Conservation (phyloP, 1,140 invertebrate species). For the Tenebrio molitor region DNA sequence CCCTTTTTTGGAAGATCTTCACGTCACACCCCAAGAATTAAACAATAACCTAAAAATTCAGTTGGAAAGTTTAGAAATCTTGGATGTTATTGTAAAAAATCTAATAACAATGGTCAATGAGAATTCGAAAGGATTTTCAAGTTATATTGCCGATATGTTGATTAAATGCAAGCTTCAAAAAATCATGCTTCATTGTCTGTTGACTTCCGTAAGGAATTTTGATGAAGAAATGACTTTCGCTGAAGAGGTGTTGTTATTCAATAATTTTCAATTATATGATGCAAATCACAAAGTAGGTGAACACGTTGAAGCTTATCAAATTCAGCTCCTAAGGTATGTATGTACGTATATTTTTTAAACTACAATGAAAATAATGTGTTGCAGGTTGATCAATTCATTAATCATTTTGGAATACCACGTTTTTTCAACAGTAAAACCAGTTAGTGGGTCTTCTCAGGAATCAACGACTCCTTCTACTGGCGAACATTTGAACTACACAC, state of each 20-base stretch:
- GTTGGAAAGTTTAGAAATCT: conserved; percentile 82
- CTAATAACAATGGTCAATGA: conserved; percentile 86
- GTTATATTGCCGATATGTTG: conserved; percentile 86
- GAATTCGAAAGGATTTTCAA: conserved; percentile 84
- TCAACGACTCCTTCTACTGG: conserved; percentile 63
- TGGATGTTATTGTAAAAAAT: conserved; percentile 84
- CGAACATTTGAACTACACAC: conserved; percentile 73
- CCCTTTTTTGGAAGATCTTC: conserved; percentile 73
- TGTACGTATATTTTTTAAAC: background rate
- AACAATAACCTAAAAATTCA: conserved; percentile 83
- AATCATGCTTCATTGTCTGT: conserved; percentile 86
- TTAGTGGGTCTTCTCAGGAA: conserved; percentile 57
- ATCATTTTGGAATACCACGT: conserved; percentile 85
- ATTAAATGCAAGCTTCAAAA: conserved; percentile 90
- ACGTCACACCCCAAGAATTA: conserved; percentile 80
- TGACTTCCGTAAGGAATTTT: conserved; percentile 79
- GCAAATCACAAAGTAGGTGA: conserved; percentile 73
- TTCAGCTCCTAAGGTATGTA: conserved; percentile 76
- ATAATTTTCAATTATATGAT: conserved; percentile 77
- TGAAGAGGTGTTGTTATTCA: conserved; percentile 87
- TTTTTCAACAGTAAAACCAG: conserved; percentile 56
- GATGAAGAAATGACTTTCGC: conserved; percentile 77
- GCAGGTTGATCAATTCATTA: conserved; percentile 77
- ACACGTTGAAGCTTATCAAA: conserved; percentile 84
- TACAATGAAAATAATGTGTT: too few species aligned